Evolutionary conservation across 1,140 invertebrate species (phyloP).

Genomic region (Zaprionus lachaisei): DNA sequence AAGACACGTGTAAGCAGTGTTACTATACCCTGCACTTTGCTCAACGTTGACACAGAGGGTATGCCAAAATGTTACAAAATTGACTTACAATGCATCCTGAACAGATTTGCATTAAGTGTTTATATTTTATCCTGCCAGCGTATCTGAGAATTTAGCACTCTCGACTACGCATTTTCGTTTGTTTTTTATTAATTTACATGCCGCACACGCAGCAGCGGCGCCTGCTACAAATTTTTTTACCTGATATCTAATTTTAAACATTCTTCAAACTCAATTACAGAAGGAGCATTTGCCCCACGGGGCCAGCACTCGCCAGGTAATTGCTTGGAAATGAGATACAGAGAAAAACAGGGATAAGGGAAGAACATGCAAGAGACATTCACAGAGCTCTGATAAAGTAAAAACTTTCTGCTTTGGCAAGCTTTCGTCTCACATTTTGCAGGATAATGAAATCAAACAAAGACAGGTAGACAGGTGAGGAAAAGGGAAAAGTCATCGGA

Average conservation of each 20-base stretch:
- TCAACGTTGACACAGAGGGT: not conserved
- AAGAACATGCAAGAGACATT: constrained; percentile 29
- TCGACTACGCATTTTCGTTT: not conserved
- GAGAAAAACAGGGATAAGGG: constrained; percentile 18
- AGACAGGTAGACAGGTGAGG: constrained; percentile 31
- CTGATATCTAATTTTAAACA: constrained; percentile 70
- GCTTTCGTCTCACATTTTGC: constrained; percentile 45
- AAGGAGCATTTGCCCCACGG: constrained; percentile 16
- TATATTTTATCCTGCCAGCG: not conserved
- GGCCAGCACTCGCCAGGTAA: constrained; percentile 52
- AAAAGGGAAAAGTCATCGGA: not conserved
- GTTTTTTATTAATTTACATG: constrained; percentile 50
- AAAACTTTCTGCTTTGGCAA: constrained; percentile 37
- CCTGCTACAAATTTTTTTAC: constrained; percentile 24
- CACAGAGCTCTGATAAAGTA: constrained; percentile 34
- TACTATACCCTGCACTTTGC: constrained; percentile 2
- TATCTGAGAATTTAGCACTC: not conserved
- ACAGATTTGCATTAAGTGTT: not conserved
- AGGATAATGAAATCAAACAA: constrained; percentile 74
- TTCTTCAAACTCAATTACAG: constrained; percentile 76
- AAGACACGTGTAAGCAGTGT: constrained; percentile 24
- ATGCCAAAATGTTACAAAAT: not conserved
- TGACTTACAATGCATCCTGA: not conserved
- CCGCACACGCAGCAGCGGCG: constrained; percentile 43
- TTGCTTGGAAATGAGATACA: constrained; percentile 67